Percentiles rank a stretch among this genome's conserved stretches.
Evolutionary conservation across 1,140 invertebrate species (phyloP).

Genomic region (Oedothorax gibbosus): DNA sequence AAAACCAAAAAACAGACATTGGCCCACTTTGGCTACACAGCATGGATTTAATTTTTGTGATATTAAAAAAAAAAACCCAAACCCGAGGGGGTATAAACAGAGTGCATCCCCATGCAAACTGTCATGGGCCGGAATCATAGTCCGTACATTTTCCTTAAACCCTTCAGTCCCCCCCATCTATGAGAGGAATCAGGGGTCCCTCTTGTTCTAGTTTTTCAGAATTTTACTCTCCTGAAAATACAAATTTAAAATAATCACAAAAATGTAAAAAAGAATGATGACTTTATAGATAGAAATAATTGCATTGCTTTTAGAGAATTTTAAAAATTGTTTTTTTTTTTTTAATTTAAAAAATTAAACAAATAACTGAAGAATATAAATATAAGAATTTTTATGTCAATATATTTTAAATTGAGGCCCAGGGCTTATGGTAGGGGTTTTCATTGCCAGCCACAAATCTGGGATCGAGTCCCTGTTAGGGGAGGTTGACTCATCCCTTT

Average conservation of each 20-base stretch:
- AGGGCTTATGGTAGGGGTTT: no score
- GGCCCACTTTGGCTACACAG: no score
- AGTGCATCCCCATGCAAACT: conserved; percentile 97
- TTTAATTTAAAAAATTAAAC: neutral
- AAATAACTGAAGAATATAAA: no score
- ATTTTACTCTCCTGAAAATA: conserved; percentile 29
- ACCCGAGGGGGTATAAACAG: conserved; percentile 96
- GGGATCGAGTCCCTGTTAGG: no score
- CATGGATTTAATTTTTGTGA: no score
- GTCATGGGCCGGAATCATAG: conserved; percentile 93
- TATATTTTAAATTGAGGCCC: no score
- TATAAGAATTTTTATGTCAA: no score
- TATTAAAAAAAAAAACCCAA: neutral
- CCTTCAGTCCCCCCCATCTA: conserved; percentile 98
- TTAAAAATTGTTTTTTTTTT: neutral
- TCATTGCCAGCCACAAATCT: no score
- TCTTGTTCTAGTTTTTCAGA: conserved; percentile 24
- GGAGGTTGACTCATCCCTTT: no score
- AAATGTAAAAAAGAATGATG: neutral
- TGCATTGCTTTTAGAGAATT: neutral
- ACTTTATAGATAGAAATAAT: neutral
- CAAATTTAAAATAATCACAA: no score
- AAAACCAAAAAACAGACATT: no score
- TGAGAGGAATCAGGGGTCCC: conserved; percentile 87
- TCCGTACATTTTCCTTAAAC: conserved; percentile 98